Conservation (phyloP, 2,888 invertebrate species). For the Drosophila kuntzei region DNA sequence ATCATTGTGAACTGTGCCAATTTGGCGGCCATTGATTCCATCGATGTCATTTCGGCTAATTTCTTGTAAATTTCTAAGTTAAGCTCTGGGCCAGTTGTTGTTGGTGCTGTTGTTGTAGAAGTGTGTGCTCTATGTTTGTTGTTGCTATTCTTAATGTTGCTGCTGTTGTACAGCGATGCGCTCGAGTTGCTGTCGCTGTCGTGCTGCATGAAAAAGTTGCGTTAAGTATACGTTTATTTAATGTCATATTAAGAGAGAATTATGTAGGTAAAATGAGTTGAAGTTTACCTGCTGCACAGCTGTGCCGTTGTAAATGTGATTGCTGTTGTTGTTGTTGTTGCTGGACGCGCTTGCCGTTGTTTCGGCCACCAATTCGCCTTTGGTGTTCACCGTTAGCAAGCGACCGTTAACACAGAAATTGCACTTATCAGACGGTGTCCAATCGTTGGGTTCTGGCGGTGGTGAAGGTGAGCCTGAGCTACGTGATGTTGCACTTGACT, state of each 20-base stretch:
- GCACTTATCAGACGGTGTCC: conserved; percentile 94
- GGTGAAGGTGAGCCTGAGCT: conserved; percentile 76
- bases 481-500: conserved; percentile 72
- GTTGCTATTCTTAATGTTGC: conserved; percentile 24
- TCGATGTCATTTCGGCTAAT: conserved; percentile 87
- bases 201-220: conserved; percentile 64
- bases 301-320: conserved; percentile 36
- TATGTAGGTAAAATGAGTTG: neutral
- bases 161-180: conserved; percentile 74
- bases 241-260: conserved; percentile 33
- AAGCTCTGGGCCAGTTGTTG: conserved; percentile 15
- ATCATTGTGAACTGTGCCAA: conserved; percentile 81
- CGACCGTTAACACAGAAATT: conserved; percentile 93
- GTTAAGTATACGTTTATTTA: conserved; percentile 38
- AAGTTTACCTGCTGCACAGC: conserved; percentile 85
- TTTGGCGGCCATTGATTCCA: conserved; percentile 90
- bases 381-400: conserved; percentile 87
- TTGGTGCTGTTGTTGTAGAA: conserved; percentile 43
- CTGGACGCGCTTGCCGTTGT: conserved; percentile 81
- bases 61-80: conserved; percentile 72
- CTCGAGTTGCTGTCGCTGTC: conserved; percentile 90
- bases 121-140: conserved; percentile 43
- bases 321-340: conserved; percentile 26
- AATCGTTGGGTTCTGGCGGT: conserved; percentile 87
- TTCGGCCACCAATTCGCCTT: conserved; percentile 86